These are phyloP conservation scores for Paguma larvata DNA, from an alignment of 2,797 vertebrate species.

Conservation along the genomic window DNA sequence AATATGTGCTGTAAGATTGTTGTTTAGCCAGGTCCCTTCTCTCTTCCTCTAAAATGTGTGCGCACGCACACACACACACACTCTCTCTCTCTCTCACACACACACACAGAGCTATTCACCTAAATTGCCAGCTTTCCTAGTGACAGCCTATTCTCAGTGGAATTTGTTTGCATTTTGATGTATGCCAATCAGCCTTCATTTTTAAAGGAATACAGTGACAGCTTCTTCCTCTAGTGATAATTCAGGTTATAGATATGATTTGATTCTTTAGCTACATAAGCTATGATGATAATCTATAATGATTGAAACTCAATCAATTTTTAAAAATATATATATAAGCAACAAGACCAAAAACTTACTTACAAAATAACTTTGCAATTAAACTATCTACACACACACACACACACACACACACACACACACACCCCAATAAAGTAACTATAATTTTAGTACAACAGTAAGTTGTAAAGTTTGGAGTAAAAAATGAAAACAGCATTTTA, in stretches of 20 bases:
- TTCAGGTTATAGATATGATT: constrained; percentile 64
- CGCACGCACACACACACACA: not conserved
- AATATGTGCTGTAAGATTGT: not conserved
- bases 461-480: not conserved
- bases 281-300: constrained; percentile 39
- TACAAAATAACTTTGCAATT: not conserved
- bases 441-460: not conserved
- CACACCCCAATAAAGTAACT: not conserved
- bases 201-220: constrained; percentile 67
- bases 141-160: constrained; percentile 68
- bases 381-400: not conserved
- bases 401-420: not conserved
- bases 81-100: not conserved
- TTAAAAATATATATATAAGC: constrained; percentile 33
- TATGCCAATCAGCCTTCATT: constrained; percentile 62
- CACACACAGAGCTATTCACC: not conserved
- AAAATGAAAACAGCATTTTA: not conserved
- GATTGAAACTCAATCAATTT: not conserved
- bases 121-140: constrained; percentile 8
- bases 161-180: constrained; percentile 75
- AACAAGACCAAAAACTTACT: not conserved
- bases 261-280: constrained; percentile 23
- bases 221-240: constrained; percentile 28
- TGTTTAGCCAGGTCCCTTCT: not conserved
- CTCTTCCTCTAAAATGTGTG: not conserved